A percentile compares a stretch with the other conserved stretches of the same genome.
Conservation (phyloP, 2,113 vertebrate species). For the Crotalus helleri region DNA sequence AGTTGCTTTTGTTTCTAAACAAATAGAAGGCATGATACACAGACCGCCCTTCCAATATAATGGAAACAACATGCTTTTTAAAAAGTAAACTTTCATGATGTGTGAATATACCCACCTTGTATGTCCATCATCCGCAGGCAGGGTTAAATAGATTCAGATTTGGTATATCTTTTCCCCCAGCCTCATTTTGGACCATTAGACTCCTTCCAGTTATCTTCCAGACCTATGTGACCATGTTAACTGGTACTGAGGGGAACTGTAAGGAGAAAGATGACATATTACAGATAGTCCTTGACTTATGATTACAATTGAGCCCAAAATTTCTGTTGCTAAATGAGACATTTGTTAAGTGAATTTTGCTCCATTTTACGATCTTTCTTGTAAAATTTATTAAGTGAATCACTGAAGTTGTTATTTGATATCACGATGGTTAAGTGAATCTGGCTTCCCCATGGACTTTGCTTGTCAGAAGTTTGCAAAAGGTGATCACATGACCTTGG, state of each 20-base stretch:
- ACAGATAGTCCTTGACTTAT: too few species aligned
- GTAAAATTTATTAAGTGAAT: too few species aligned
- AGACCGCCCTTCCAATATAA: neutral
- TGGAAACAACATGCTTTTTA: neutral
- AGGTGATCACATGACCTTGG: neutral
- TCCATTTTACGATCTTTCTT: too few species aligned
- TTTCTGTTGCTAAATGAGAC: too few species aligned
- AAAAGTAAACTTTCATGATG: neutral
- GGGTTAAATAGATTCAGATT: neutral
- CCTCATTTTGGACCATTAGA: neutral
- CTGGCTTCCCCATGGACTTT: neutral
- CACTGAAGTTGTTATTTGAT: neutral
- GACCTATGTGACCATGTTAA: neutral
- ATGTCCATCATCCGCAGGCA: neutral
- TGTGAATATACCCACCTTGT: neutral
- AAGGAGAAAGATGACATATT: neutral
- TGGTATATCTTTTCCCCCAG: neutral
- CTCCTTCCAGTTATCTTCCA: neutral
- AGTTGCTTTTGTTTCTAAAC: neutral
- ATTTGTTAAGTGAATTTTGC: too few species aligned
- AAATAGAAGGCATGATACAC: neutral
- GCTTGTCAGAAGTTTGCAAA: neutral
- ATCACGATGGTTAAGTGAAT: neutral
- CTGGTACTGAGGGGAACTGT: neutral
- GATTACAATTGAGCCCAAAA: too few species aligned